Base-by-base conservation (phyloP, 2,797 vertebrate species). In the Brotogeris chrysoptera region DNA sequence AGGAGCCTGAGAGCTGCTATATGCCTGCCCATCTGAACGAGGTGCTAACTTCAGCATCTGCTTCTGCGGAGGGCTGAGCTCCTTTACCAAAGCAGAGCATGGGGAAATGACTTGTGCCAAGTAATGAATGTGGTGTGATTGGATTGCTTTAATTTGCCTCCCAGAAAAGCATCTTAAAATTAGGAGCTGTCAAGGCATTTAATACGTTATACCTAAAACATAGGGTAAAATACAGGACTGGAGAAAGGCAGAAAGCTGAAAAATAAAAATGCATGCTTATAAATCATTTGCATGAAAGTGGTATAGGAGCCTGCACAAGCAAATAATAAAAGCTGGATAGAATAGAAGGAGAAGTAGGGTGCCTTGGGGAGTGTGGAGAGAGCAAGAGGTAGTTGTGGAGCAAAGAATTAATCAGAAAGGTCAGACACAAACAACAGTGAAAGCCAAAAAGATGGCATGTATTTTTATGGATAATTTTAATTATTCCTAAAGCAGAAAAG, bases 31-130 rank as follows among this genome's bases (percentile, higher is more conserved):
- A 8, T 91, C 50, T 41, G 64, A 94, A 43, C 2, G 27, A 92
- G 50, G 70, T 93, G 80, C 47, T 52, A 92, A 88, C 74, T 76
- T 61, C 82, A 86, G 87, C 88, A 88, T 88, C 92, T 88, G 91
- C 92, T 84, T 70, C 88, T 80, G 30, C 52, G 6, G 32, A 21
- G 50, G 38, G 16, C 55, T 93, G 63, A 46, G 64, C 71, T 91
- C 59, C 50, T 63, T 41, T 50, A 55, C 41, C 61, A 47, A 52
- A 91, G 60, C 41, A 53, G 21, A 65, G 53, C 3, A 36, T 8
- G 17, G 44, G 47, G 44, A 85, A 87, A 49, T 6, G 1, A n/a
- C 69, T 84, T 59, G 18, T 93, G 86, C 80, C 76, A 91, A 53
- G 72, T 60, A 88, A 72, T 55, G 28, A 76, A 81, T 71, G 30